Percentiles rank a stretch among this genome's conserved stretches.
Conservation (phyloP, 2,888 invertebrate species). For the Megalurothrips usitatus region DNA sequence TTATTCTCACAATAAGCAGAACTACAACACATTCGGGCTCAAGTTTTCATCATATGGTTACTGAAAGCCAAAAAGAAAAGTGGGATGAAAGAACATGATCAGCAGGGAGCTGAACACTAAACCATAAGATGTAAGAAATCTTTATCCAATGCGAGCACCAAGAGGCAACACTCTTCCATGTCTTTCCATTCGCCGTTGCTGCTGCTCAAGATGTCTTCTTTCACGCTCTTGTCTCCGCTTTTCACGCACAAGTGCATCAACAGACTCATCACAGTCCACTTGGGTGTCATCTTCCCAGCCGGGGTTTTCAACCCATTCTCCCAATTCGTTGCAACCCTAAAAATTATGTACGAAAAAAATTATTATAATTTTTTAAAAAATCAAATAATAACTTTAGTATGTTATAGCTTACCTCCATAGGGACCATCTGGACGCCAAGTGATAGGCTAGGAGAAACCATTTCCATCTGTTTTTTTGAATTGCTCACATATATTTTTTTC, state of each 20-base stretch:
- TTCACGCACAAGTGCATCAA: slow-evolving; percentile 43
- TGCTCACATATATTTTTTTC: background rate
- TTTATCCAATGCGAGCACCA: slow-evolving; percentile 38
- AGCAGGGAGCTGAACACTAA: background rate
- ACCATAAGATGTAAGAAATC: background rate
- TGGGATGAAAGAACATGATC: too few species aligned
- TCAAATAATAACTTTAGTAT: background rate
- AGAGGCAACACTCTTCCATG: slow-evolving; percentile 38
- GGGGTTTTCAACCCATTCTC: slow-evolving; percentile 46
- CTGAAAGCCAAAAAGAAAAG: too few species aligned
- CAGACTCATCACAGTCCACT: slow-evolving; percentile 41
- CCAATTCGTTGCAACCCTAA: slow-evolving; percentile 42
- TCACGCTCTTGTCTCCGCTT: slow-evolving; percentile 45
- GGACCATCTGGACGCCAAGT: background rate
- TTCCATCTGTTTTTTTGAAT: background rate
- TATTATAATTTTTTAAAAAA: background rate
- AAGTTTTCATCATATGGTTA: background rate
- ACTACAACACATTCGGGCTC: background rate
- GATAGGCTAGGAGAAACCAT: background rate
- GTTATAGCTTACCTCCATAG: background rate
- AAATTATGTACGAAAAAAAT: background rate
- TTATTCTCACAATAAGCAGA: background rate
- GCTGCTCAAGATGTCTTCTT: slow-evolving; percentile 44
- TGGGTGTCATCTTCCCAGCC: slow-evolving; percentile 45
- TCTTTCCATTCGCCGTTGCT: slow-evolving; percentile 45